These are phyloP conservation scores for Petrosia ficiformis DNA, from an alignment of 37 sponge, comb jelly and placozoan species.

Conservation along the genomic window DNA sequence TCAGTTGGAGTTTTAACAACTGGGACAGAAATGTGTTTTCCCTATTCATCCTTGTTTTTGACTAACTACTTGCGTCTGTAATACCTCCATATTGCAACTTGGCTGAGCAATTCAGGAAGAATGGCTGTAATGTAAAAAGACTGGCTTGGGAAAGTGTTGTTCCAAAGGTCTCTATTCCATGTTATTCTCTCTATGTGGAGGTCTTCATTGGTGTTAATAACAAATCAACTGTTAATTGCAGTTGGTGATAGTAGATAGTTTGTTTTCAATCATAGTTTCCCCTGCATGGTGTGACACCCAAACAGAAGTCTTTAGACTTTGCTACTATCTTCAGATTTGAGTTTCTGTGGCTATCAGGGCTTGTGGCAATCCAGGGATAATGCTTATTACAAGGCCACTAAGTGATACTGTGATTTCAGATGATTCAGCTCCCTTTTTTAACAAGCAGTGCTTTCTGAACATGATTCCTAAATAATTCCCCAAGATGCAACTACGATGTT, in stretches of 20 bases:
- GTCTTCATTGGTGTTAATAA: neutral
- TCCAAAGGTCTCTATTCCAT: neutral
- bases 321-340: neutral
- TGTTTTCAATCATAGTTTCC: neutral
- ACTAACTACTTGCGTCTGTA: neutral
- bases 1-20: too few species aligned
- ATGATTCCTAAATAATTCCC: conserved; percentile 9
- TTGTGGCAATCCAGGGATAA: conserved; percentile 12
- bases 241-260: conserved; percentile 9
- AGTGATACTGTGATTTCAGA: neutral
- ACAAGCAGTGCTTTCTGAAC: neutral
- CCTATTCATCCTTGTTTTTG: too few species aligned
- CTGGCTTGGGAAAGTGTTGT: neutral
- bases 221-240: conserved; percentile 7
- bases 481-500: neutral
- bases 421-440: neutral
- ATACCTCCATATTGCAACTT: neutral
- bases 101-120: conserved; percentile 8
- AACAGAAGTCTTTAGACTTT: neutral
- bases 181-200: conserved; percentile 5
- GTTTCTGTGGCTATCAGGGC: conserved; percentile 1
- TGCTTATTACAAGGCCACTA: neutral
- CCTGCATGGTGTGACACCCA: neutral
- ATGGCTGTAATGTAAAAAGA: conserved; percentile 10
- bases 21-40: too few species aligned